Percentiles rank a stretch among this genome's conserved stretches.
Conservation (phyloP, 2,888 invertebrate species). For the Drosophila limbata region DNA sequence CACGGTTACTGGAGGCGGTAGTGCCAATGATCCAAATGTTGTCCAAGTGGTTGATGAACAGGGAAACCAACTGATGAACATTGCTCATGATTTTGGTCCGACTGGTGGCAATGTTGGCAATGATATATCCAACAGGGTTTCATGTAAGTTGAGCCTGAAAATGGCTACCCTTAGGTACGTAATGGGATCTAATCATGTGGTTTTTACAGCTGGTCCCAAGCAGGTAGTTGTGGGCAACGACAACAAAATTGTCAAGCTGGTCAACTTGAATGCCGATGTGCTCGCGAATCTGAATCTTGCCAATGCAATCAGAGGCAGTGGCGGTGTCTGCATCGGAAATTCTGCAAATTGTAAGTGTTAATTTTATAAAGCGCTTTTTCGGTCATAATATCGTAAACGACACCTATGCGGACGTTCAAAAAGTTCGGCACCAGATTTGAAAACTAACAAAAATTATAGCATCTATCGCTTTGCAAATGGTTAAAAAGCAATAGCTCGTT, state of each 20-base stretch:
- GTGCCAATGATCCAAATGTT: not conserved
- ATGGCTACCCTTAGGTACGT: fast-evolving
- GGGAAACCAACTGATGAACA: constrained; percentile 37
- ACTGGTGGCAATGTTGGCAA: constrained; percentile 18
- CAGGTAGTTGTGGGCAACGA: constrained; percentile 52
- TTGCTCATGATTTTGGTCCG: constrained; percentile 19
- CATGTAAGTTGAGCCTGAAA: constrained; percentile 23
- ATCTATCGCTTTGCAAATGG: too few species aligned
- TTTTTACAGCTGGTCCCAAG: constrained; percentile 39
- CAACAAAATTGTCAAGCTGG: constrained; percentile 45
- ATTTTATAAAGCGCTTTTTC: too few species aligned
- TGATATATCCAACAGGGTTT: constrained; percentile 14
- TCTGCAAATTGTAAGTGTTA: constrained; percentile 31
- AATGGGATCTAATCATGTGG: not conserved
- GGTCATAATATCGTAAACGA: too few species aligned
- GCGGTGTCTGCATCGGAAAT: constrained; percentile 52
- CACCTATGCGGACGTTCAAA: too few species aligned
- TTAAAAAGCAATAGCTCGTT: too few species aligned
- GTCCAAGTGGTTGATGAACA: constrained; percentile 43
- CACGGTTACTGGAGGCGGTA: not conserved
- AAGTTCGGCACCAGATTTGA: too few species aligned
- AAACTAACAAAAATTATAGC: too few species aligned
- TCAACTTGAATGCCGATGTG: constrained; percentile 50
- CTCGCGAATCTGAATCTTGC: constrained; percentile 42
- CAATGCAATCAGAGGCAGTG: constrained; percentile 59